Base-by-base conservation (phyloP, 2,888 invertebrate species). In the Hermaeophaga mercurialis region DNA sequence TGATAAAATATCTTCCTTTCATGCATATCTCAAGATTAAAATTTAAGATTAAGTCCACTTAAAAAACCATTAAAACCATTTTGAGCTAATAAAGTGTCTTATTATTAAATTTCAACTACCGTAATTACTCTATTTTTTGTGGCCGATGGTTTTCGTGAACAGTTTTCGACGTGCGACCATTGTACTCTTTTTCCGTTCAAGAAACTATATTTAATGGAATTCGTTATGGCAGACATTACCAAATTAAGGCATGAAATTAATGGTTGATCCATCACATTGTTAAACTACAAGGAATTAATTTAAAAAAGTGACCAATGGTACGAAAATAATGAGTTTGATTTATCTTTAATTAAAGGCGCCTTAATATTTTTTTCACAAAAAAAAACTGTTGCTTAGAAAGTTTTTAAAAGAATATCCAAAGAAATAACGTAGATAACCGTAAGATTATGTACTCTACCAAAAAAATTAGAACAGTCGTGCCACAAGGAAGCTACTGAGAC, bases 161-260 rank as follows among this genome's bases (percentile, higher is more conserved):
- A 38, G 18, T 26, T 38, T 26, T 11, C 2, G 38, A 38, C 48
- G 38, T 38, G 48, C 38, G 48, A 48, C 48, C 48, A 48, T 48
- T 45, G 19, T 38, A 26, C n/a, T 48, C 38, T 47, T 48, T 48
- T 38, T 26, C 8, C 2, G 11, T 38, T 38, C 24, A 38, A 12
- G 14, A 43, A 43, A 43, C 24, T 11, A 24, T 43, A 15, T 38
- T 38, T 48, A 36, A 48, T 36, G 38, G 48, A 15, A 48, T 48
- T 38, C n/a, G 48, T 28, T 38, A n/a, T 26, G 48, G 22, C 38
- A 22, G 24, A 38, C 22, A 17, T 36, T 26, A 38, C 17, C 38
- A 48, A 48, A 48, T 48, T 48, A 48, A 22, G 12, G 14, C 48
- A 31, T 48, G 48, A 48, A 48, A 48, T 48, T 48, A 48, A 48